phyloP scores from a whole-genome alignment of 2,797 vertebrate species.

The Pantherophis alleghaniensis region DNA sequence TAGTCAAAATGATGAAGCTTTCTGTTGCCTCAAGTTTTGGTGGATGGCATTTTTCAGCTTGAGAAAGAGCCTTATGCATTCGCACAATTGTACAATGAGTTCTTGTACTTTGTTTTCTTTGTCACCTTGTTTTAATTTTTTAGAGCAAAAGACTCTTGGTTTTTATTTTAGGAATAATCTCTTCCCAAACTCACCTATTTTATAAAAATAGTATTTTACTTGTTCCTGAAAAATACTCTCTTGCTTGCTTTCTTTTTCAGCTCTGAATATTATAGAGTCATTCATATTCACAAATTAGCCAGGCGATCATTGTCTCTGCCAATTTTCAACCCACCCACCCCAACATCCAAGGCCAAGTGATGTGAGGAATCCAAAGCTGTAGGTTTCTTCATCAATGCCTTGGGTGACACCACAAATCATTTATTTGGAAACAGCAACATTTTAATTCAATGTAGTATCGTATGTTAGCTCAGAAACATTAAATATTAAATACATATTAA shows the following conservation, averaged over 20 bases:
- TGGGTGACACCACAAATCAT: neutral
- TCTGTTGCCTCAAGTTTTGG: neutral
- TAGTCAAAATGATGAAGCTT: neutral
- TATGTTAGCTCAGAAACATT: neutral
- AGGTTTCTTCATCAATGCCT: neutral
- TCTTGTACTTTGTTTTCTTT: neutral
- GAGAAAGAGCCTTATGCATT: neutral
- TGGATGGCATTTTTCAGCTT: neutral
- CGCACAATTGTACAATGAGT: neutral
- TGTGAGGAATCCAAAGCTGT: neutral
- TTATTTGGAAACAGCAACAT: neutral
- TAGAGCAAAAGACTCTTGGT: neutral
- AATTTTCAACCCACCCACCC: neutral
- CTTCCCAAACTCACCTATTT: neutral
- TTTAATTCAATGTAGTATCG: neutral
- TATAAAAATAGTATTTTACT: neutral
- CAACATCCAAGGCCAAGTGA: neutral
- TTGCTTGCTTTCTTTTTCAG: neutral
- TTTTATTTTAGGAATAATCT: neutral
- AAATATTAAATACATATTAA: neutral
- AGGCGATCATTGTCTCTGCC: neutral
- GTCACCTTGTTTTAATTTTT: neutral
- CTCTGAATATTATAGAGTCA: neutral
- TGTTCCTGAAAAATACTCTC: neutral
- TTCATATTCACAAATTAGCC: neutral